phyloP scores from a whole-genome alignment of 1,140 invertebrate genomes.

The Aphaenogaster rudis region DNA sequence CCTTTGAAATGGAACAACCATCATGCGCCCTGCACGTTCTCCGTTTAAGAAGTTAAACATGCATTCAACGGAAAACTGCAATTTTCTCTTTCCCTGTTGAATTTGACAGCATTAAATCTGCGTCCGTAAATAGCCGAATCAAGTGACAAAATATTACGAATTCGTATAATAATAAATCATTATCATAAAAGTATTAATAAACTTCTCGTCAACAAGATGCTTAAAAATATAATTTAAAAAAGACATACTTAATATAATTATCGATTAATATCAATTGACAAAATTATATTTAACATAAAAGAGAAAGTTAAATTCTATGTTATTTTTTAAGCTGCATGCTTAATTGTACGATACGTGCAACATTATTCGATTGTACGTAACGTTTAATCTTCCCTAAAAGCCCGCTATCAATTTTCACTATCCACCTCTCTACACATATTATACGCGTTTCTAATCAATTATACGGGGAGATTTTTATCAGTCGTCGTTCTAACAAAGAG shows the following conservation, averaged over 20 bases:
- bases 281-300: neutral
- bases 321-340: neutral
- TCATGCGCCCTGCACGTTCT: neutral
- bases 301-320: neutral
- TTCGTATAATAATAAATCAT: neutral
- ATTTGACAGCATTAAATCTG: neutral
- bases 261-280: neutral
- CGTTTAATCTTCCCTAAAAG: conserved; percentile 20
- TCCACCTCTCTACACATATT: neutral
- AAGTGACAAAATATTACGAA: neutral
- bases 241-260: neutral
- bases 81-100: neutral
- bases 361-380: conserved; percentile 33
- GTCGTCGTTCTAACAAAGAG: neutral
- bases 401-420: neutral
- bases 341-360: conserved; percentile 21
- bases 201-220: neutral
- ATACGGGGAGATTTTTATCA: neutral
- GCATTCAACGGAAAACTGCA: conserved; percentile 7
- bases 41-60: conserved; percentile 31
- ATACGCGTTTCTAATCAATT: conserved; percentile 9
- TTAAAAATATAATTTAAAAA: neutral
- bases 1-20: conserved; percentile 28
- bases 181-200: neutral
- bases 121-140: neutral